Evolutionary conservation across 2,113 vertebrate species (phyloP).

Genomic region (Hiodon tergisus): DNA sequence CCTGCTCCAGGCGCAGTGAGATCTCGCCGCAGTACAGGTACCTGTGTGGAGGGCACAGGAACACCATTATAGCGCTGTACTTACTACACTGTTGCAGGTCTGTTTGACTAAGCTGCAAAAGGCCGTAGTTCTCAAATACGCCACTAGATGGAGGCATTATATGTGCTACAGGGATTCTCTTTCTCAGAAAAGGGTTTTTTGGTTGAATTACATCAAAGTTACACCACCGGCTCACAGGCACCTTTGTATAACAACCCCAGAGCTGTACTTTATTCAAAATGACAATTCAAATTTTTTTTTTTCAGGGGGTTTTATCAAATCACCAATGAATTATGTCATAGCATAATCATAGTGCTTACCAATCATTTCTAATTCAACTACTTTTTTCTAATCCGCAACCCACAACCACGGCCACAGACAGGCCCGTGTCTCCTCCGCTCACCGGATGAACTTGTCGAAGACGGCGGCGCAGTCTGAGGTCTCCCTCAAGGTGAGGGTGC

Average conservation of each 20-base stretch:
- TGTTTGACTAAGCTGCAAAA: not conserved
- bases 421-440: not conserved
- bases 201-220: too few species aligned
- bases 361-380: too few species aligned
- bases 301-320: too few species aligned
- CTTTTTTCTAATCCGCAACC: not conserved
- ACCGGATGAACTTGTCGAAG: constrained; percentile 91
- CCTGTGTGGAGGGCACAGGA: constrained; percentile 51
- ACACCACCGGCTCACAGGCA: too few species aligned
- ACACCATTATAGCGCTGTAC: not conserved
- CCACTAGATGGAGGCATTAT: constrained; percentile 24
- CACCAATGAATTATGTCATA: too few species aligned
- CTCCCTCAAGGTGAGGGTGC: constrained; percentile 66
- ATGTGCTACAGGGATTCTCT: too few species aligned
- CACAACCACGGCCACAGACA: not conserved
- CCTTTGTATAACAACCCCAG: too few species aligned
- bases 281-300: too few species aligned
- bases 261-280: too few species aligned
- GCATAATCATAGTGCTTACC: too few species aligned
- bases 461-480: constrained; percentile 64
- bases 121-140: constrained; percentile 6
- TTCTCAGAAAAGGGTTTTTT: too few species aligned
- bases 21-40: constrained; percentile 91
- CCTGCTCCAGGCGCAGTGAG: constrained; percentile 76
- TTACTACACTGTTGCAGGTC: not conserved